Evolutionary conservation across 2,113 vertebrate genomes (phyloP).

Genomic region (Uropsilus gracilis): DNA sequence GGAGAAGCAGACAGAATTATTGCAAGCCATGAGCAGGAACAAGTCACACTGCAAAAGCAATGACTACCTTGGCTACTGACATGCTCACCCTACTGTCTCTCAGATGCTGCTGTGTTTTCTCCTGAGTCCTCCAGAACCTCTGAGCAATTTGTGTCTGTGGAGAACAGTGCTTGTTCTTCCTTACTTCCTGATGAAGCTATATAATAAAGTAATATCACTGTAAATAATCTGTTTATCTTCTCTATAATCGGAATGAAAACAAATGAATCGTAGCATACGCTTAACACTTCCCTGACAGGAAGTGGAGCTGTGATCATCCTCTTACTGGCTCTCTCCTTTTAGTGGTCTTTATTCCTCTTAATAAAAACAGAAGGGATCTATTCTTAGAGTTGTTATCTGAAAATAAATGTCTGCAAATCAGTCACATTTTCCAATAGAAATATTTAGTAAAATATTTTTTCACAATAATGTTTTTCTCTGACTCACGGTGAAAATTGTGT

Average conservation of each 20-base stretch:
- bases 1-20: background rate
- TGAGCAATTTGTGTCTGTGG: background rate
- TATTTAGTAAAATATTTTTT: background rate
- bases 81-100: background rate
- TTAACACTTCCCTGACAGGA: background rate
- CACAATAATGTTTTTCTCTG: background rate
- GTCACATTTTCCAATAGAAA: background rate
- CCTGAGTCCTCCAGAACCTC: background rate
- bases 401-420: constrained; percentile 1
- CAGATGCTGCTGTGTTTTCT: background rate
- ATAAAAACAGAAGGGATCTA: background rate
- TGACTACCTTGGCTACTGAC: background rate
- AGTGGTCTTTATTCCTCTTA: background rate
- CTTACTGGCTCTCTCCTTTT: background rate
- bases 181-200: background rate
- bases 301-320: background rate
- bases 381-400: background rate
- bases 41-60: background rate
- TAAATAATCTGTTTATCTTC: background rate
- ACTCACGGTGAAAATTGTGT: background rate
- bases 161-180: background rate
- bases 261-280: fast-evolving
- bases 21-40: background rate
- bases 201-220: background rate
- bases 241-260: background rate